Evolutionary conservation across 1,140 invertebrate genomes (phyloP), one percentile per base, ranked within the genome.

Genomic region (Meteorus sp.): DNA sequence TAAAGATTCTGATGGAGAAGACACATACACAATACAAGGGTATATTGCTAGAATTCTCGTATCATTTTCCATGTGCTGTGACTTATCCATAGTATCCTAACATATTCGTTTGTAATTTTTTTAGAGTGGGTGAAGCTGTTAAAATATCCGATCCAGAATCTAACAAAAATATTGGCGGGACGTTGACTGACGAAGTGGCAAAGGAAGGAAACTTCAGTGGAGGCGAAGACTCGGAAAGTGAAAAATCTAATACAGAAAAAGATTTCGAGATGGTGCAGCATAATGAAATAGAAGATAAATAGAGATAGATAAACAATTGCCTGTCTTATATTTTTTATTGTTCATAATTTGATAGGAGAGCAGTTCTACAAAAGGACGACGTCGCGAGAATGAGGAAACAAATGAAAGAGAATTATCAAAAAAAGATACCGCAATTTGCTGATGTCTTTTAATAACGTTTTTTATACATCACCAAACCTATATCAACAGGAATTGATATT

Each of bases 201-300:
- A 63, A 70, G 17, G 75, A 76, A 60, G 80, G 78, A 23, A 65
- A 75, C 65, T 67, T 70, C 39, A 64, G 75, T 68, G 67, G 72
- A 52, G 76, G 73, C 60, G 77, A 79, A 64, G 72, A 73, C 27
- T 81, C 75, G n/a, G 80, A 80, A 61, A 79, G 77, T 60, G 78
- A 79, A 65, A 85, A 88, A 44, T 91, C 89, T 8, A 89, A 89
- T 65, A 90, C 88, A 0, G 89, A 87, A 39, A 84, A 87, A 68
- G 90, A 92, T 81, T 92, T 92, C 74, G 90, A 91, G 77, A 90
- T 92, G 66, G 58, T 65, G 6, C 63, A 65, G 39, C 63, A 65
- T 37, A 60, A 37, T 20, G 63, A 65, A 44, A 31, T 62, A 13
- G 63, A 65, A 2, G 57, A 62, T 53, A 65, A 65, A 57, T 65